Evolutionary conservation across 2,113 vertebrate species (phyloP).

Genomic region (Chionodraco myersi): DNA sequence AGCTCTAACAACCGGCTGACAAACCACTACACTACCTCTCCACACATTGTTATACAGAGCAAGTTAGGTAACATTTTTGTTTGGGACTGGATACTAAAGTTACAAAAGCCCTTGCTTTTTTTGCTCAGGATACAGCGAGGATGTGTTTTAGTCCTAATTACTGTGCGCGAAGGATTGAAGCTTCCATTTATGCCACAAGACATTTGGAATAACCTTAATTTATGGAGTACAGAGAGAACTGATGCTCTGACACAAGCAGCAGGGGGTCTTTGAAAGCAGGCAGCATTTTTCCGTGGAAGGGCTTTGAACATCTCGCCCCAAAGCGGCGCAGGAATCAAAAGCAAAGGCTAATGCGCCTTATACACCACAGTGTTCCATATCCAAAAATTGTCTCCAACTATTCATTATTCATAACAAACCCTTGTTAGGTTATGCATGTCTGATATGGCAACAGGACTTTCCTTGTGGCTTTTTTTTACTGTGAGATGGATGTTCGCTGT

Average conservation of each 20-base stretch:
- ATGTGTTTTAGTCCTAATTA: conserved; percentile 82
- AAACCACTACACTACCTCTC: conserved; percentile 3
- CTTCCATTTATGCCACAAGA: conserved; percentile 87
- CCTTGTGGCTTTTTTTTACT: conserved; percentile 74
- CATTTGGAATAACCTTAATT: conserved; percentile 95
- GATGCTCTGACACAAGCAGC: conserved; percentile 92
- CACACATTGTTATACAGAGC: background rate
- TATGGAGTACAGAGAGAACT: conserved; percentile 96
- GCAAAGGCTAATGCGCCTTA: conserved; percentile 93
- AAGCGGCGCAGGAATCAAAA: conserved; percentile 96
- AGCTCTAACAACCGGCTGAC: background rate
- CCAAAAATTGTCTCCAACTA: conserved; percentile 87
- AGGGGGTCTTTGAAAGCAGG: conserved; percentile 94
- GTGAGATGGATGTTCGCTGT: background rate
- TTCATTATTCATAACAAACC: conserved; percentile 89
- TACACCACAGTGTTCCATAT: conserved; percentile 89
- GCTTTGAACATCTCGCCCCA: conserved; percentile 96
- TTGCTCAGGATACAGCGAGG: conserved; percentile 84
- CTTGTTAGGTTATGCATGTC: conserved; percentile 86
- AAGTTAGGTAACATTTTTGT: conserved; percentile 19
- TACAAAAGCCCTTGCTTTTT: conserved; percentile 71
- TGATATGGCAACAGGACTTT: conserved; percentile 79
- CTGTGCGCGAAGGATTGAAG: conserved; percentile 88
- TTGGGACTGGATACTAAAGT: background rate
- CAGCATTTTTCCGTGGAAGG: conserved; percentile 88